Base-by-base conservation (phyloP, 2,113 vertebrate genomes). In the Peromyscus californicus region DNA sequence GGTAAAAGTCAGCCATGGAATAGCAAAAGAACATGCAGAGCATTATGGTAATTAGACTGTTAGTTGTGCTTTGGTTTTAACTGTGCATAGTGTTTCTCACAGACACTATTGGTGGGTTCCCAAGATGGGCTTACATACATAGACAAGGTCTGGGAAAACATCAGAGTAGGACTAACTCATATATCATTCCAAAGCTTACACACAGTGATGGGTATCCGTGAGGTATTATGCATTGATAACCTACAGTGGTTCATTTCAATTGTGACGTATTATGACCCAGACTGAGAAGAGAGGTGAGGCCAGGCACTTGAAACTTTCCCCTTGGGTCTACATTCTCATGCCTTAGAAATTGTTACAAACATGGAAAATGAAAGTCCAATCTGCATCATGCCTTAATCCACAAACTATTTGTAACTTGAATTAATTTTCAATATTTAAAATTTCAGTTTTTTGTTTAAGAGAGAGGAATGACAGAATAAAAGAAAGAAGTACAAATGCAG, bases 381-480 rank as follows among this genome's bases (percentile, higher is more conserved):
- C 15, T 89, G 26, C 13, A 82, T 48, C 54, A 36, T 69, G 22
- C 67, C 93, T 96, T 89, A 26, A 76, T 26, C 48, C 31, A 61
- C 3, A 70, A 17, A 45, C 7, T 21, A 36, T 89, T 93, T 24
- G 17, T 10, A 90, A 85, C 59, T 82, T 88, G 9, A 84, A 69
- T 92, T 95, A 80, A 90, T 94, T 85, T 3, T 33, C 45, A 90
- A 5, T 48, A 75, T 42, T 51, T 74, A 70, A 85, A 93, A 51
- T 36, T 63, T 80, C 33, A 78, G 33, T 15, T 21, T 76, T 94
- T 70, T 48, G 33, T 75, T 69, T 61, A 42, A 36, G 82, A 86
- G 21, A 63, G 74, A 79, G 12, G 21, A 91, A 88, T 8, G 5
- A 61, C 39, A 36, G 39, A 92, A 85, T 19, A 39, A 82, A 45